These are phyloP conservation scores for Cataglyphis livida DNA, from an alignment of 2,888 invertebrate genomes.

Conservation along the genomic window DNA sequence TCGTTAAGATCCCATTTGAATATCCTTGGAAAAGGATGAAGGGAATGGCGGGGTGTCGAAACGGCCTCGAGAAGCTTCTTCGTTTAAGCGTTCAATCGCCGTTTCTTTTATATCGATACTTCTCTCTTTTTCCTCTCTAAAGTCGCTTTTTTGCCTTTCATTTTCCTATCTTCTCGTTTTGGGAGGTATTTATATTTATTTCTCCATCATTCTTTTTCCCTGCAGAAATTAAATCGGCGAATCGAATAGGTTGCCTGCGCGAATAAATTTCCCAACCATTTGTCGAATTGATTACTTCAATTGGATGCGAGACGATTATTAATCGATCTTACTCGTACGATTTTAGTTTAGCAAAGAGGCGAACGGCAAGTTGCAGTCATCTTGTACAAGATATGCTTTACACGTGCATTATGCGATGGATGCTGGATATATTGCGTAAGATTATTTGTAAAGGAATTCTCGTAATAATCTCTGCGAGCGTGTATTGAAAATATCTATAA, in stretches of 20 bases:
- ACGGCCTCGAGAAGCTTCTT: slow-evolving; percentile 69
- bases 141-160: neutral
- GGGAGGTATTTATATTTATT: slow-evolving; percentile 27
- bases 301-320: slow-evolving; percentile 6
- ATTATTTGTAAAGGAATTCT: neutral
- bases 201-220: neutral
- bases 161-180: neutral
- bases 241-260: neutral
- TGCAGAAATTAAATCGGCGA: neutral
- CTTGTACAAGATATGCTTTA: neutral
- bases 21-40: slow-evolving; percentile 65
- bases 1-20: slow-evolving; percentile 70
- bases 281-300: neutral
- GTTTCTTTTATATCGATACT: slow-evolving; percentile 40
- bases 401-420: neutral
- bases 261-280: slow-evolving; percentile 8
- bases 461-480: neutral
- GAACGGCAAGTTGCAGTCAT: neutral
- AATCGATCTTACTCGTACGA: neutral
- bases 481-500: slow-evolving; percentile 22
- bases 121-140: neutral
- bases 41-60: slow-evolving; percentile 50
- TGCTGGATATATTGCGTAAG: neutral
- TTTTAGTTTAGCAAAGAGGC: neutral
- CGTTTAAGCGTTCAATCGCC: slow-evolving; percentile 72